Conservation (phyloP, 2,113 vertebrate genomes). For the Dromaius novaehollandiae region DNA sequence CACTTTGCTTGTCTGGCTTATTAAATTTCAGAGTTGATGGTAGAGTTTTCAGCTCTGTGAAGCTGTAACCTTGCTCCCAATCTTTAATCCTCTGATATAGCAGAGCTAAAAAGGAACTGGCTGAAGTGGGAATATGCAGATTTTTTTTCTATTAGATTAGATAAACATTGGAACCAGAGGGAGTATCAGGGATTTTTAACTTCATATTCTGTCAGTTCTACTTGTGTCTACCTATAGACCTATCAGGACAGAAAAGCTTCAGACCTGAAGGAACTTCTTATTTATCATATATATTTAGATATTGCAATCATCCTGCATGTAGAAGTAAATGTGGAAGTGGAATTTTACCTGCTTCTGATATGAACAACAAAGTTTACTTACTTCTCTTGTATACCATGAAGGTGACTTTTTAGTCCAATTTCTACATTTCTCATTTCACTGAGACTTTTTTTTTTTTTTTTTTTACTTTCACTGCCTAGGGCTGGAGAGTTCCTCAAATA, state of each 20-base stretch:
- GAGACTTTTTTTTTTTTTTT: neutral
- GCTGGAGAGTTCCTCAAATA: neutral
- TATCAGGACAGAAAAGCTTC: neutral
- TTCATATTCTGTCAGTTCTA: neutral
- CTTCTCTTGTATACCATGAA: neutral
- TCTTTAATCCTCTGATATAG: neutral
- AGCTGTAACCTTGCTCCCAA: neutral
- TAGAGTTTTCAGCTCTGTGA: neutral
- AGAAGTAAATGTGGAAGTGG: neutral
- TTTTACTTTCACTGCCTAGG: neutral
- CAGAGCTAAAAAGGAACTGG: neutral
- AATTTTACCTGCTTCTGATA: neutral
- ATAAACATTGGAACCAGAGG: neutral
- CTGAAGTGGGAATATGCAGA: neutral
- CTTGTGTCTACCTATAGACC: neutral
- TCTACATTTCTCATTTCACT: neutral
- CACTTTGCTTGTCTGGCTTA: neutral
- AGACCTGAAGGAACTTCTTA: neutral
- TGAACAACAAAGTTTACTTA: neutral
- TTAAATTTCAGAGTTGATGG: neutral
- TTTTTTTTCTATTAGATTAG: neutral
- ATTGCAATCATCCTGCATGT: neutral
- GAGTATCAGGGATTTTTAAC: neutral
- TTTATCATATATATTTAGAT: neutral
- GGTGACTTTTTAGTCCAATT: constrained; percentile 15